Conservation (phyloP, 2,113 vertebrate species). For the Hemiprocne comata region DNA sequence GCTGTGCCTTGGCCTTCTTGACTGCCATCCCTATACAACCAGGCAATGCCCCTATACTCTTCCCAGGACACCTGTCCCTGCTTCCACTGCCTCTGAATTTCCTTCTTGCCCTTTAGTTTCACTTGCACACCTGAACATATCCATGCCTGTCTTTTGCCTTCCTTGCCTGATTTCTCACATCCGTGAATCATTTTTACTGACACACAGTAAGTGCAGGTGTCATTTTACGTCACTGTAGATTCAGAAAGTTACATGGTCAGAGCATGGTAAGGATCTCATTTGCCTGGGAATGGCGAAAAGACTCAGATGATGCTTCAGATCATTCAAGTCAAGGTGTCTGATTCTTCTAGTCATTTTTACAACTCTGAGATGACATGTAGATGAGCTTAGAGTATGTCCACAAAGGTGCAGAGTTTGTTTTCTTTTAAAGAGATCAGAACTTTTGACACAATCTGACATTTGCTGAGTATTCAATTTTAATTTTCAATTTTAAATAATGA, state of each 20-base stretch:
- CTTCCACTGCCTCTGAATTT: too few relatives aligned
- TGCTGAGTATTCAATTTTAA: background rate
- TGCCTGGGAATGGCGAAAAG: background rate
- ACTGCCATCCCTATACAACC: background rate
- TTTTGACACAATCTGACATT: background rate
- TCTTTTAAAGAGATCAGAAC: background rate
- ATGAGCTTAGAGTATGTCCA: background rate
- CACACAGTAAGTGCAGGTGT: fast-evolving
- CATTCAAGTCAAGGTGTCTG: background rate
- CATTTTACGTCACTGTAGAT: background rate
- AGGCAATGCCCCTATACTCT: fast-evolving
- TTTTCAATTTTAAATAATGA: background rate
- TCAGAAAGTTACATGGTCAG: background rate
- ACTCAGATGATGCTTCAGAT: background rate
- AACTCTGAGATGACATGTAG: background rate
- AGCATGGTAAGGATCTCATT: background rate
- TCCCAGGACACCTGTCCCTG: background rate
- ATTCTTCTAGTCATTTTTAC: background rate
- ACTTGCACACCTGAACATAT: background rate
- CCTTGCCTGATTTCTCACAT: background rate
- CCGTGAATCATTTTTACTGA: background rate
- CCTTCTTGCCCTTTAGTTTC: background rate
- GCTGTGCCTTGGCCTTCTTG: background rate
- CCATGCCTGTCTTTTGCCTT: too few relatives aligned
- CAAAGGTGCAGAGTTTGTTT: background rate